Evolutionary conservation across 1,140 invertebrate species (phyloP), one percentile per base, ranked within the genome.

Genomic region (Zelostemma sp.): DNA sequence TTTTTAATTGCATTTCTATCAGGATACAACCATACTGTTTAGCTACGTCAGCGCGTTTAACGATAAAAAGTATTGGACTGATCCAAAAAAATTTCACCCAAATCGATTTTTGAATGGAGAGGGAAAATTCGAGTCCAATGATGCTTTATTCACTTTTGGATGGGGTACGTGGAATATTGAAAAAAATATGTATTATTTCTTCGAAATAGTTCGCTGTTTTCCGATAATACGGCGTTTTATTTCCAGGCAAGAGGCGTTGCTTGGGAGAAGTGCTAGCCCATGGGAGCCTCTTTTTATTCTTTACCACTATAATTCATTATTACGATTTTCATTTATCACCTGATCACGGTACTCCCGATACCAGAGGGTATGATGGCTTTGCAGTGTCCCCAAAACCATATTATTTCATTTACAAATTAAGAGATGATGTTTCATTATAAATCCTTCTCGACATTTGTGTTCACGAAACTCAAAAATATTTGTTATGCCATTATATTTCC

Each of bases 31-130:
- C 21, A 74, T 95, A 11, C 80, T 95, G 47, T 83, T 91, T 0
- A 91, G 91, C 68, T 79, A 91, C 14, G 88, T 91, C 80, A 89
- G 90, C 15, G 83, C 91, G 0, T 89, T 93, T 72, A 90, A 91
- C 70, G 91, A 94, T 68, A 67, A 82, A 38, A 70, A 78, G 1
- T 84, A 89, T 64, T 95, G 92, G 92, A 87, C 88, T 4, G 88
- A 93, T 70, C 92, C 93, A 0, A 75, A 89, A 25, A 67, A 75
- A 56, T 95, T 95, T 76, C 79, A 86, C 28, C 93, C 93, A 0
- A 89, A 93, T 72, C 80, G 93, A 69, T 94, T 94, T 80, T 76
- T 92, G 11, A 86, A 91, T 31, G 78, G 86, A 46, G 79, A 87
- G 25, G 90, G 90, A n/a, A 85, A 88, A 59, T 80, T 89, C 15